A percentile compares a stretch with the other conserved stretches of the same genome.
phyloP scores from a whole-genome alignment of 2,797 vertebrate species.

The Euthynnus affinis region DNA sequence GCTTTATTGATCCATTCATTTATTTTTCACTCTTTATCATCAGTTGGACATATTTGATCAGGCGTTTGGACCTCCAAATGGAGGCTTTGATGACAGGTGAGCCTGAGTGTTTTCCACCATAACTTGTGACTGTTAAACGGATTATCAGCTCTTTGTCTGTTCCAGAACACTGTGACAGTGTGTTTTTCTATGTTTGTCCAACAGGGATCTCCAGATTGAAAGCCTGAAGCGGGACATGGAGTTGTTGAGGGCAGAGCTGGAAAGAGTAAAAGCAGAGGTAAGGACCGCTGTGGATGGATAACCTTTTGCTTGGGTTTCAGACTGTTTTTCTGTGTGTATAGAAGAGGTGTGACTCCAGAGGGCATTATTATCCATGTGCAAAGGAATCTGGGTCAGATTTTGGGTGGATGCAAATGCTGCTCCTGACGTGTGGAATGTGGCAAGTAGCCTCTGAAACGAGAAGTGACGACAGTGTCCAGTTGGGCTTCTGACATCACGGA shows the following conservation, averaged over 20 bases:
- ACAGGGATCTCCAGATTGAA: slow-evolving; percentile 94
- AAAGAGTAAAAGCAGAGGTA: slow-evolving; percentile 95
- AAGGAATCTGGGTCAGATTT: slow-evolving; percentile 72
- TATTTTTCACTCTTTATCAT: slow-evolving; percentile 32
- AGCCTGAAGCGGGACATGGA: slow-evolving; percentile 92
- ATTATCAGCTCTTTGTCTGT: neutral
- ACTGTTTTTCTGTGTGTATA: neutral
- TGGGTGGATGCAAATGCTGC: slow-evolving; percentile 66
- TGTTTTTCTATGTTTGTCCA: slow-evolving; percentile 19
- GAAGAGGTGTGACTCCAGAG: slow-evolving; percentile 11
- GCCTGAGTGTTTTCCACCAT: neutral
- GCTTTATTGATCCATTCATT: neutral
- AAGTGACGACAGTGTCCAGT: slow-evolving; percentile 14
- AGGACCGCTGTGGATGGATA: neutral
- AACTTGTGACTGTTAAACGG: neutral
- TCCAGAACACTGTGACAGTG: slow-evolving; percentile 2
- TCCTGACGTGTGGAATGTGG: slow-evolving; percentile 76
- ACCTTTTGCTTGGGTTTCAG: slow-evolving; percentile 4
- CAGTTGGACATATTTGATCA: slow-evolving; percentile 93
- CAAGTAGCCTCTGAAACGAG: slow-evolving; percentile 57
- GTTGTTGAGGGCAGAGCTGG: slow-evolving; percentile 89
- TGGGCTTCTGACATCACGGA: slow-evolving; percentile 14
- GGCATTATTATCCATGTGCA: slow-evolving; percentile 42
- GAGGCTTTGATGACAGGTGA: slow-evolving; percentile 92
- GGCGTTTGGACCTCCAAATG: slow-evolving; percentile 93